These are phyloP conservation scores for Drosophila paucipuncta DNA, from an alignment of 2,888 invertebrate genomes.

Conservation along the genomic window DNA sequence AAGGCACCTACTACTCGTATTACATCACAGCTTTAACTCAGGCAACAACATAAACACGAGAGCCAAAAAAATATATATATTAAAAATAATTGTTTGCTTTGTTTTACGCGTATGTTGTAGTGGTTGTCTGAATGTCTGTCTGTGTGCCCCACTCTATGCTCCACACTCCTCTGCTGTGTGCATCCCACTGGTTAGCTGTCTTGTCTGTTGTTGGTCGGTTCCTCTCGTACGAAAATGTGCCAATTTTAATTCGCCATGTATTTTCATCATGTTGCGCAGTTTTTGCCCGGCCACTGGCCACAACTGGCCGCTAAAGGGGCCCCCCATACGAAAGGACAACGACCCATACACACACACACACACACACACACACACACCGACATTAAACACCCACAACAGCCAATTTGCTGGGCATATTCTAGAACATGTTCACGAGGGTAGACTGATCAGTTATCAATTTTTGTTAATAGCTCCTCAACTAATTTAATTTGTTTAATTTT, in stretches of 20 bases:
- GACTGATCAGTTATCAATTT: background rate
- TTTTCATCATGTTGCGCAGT: slow-evolving; percentile 54
- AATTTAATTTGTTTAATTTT: background rate
- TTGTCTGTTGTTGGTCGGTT: background rate
- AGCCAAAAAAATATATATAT: background rate
- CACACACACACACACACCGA: slow-evolving; percentile 18
- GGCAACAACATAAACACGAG: background rate
- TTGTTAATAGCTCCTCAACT: background rate
- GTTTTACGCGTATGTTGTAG: slow-evolving; percentile 13
- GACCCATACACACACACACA: slow-evolving; percentile 35
- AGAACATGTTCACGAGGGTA: slow-evolving; percentile 15
- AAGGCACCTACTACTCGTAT: slow-evolving; percentile 1
- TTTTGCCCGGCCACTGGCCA: slow-evolving; percentile 46
- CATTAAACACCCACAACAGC: slow-evolving; percentile 53
- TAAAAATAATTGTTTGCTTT: slow-evolving; percentile 30
- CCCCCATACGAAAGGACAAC: slow-evolving; percentile 44
- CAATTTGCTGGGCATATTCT: slow-evolving; percentile 51
- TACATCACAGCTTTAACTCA: slow-evolving; percentile 26
- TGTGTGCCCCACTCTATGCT: background rate
- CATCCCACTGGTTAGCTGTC: background rate
- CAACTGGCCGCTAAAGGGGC: slow-evolving; percentile 38
- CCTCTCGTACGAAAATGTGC: slow-evolving; percentile 57
- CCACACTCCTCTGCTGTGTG: background rate
- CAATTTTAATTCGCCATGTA: slow-evolving; percentile 63
- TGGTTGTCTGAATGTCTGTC: background rate